Base-by-base conservation (phyloP, 2,797 vertebrate genomes). In the Nyctibius grandis region DNA sequence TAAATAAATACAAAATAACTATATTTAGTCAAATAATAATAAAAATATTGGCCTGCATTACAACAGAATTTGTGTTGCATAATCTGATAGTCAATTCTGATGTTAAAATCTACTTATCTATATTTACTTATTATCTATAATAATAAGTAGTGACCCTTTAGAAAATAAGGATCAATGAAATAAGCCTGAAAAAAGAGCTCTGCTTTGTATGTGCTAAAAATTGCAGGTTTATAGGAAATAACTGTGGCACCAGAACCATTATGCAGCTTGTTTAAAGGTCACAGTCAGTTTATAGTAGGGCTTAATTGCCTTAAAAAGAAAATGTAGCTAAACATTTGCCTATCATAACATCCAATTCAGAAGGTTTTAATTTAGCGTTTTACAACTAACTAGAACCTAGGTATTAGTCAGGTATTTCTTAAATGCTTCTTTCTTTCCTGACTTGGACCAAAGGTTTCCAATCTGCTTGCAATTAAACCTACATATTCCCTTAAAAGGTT, bases 241-340 rank as follows among this genome's bases (percentile, higher is more conserved):
- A 69, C 42, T 0, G 2, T 25, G 60, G 88, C 90, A 91, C 11
- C 90, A 89, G 78, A 89, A 68, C 9, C 74, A 87, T 57, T 63
- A 75, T 2, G 34, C 84, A 94, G 94, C 74, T 93, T 82, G 67
- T 94, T 95, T 82, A 96, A 96, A 95, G 94, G 94, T 89, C 91
- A 89, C 89, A 82, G 72, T 56, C 95, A 88, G 72, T 95, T 95
- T 96, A 85, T 6, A 80, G 85, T 4, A 67, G 56, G 57, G n/a
- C 22, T 96, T 96, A 95, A 95, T 88, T 92, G 75, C 89, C 85
- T 94, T 69, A 51, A 93, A 92, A 85, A 85, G 78, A 89, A 85
- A 82, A 65, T 18, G 67, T n/a, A 69, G 91, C 82, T 82, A 79
- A 95, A 96, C 67, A 92, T 76, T 93, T 91, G 56, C 77, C 59